Evolutionary conservation across 2,797 vertebrate genomes (phyloP).

Genomic region (Chromobotia macracanthus): DNA sequence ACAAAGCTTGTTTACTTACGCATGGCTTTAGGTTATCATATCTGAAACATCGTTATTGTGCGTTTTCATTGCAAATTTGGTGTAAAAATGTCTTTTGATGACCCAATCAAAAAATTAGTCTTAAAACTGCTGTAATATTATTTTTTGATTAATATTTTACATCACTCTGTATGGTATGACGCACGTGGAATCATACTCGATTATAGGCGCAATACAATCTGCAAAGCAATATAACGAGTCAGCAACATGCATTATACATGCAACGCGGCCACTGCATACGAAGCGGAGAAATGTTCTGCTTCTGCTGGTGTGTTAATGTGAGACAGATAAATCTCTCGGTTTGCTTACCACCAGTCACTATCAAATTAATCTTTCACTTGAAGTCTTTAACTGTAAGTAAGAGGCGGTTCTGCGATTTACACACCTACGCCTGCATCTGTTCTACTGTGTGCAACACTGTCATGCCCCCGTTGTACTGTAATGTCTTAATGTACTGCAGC

Average conservation of each 20-base stretch:
- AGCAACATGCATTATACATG: conserved; percentile 40
- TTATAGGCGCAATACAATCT: conserved; percentile 43
- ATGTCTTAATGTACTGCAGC: neutral
- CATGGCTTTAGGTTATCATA: neutral
- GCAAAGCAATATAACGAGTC: conserved; percentile 41
- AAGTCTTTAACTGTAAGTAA: conserved; percentile 12
- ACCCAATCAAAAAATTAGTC: neutral
- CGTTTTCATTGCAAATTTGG: neutral
- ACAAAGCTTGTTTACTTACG: neutral
- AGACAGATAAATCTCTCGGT: conserved; percentile 26
- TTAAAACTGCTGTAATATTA: neutral
- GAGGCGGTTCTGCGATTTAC: neutral
- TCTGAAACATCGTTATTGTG: neutral
- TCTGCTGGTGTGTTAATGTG: conserved; percentile 31
- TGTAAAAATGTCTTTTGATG: neutral
- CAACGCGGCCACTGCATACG: neutral
- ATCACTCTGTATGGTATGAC: conserved; percentile 20
- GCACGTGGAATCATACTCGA: conserved; percentile 33
- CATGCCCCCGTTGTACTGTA: neutral
- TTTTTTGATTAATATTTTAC: neutral
- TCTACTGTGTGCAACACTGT: neutral
- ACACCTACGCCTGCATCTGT: neutral
- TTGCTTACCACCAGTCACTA: neutral
- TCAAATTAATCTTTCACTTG: conserved; percentile 17
- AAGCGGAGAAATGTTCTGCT: conserved; percentile 25